Conservation (phyloP, 2,113 vertebrate species). For the Benitochromis conjunctus region DNA sequence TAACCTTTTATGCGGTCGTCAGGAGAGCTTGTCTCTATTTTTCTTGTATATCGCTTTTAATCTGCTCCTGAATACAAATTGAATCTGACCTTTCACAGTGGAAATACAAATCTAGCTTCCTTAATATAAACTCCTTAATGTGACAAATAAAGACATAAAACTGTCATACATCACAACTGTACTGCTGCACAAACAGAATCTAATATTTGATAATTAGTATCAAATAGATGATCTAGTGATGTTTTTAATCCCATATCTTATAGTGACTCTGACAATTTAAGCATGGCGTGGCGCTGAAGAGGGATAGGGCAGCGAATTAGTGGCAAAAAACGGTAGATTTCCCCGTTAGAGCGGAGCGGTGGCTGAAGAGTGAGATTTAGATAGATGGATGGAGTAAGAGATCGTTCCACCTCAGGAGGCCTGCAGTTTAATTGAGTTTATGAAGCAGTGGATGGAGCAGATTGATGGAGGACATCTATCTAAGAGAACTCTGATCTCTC, state of each 20-base stretch:
- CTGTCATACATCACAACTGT: neutral
- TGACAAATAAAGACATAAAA: neutral
- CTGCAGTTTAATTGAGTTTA: constrained; percentile 67
- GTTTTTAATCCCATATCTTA: constrained; percentile 10
- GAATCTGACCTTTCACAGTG: neutral
- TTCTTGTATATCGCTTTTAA: neutral
- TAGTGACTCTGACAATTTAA: neutral
- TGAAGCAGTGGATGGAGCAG: constrained; percentile 50
- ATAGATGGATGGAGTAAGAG: constrained; percentile 30
- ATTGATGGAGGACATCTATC: constrained; percentile 63
- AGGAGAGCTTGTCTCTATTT: neutral
- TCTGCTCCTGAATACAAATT: neutral
- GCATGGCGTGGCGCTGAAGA: neutral
- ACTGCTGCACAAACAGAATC: neutral
- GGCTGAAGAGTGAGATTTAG: constrained; percentile 20
- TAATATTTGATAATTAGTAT: neutral
- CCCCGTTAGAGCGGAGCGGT: neutral
- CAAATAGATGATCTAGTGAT: neutral
- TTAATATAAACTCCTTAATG: neutral
- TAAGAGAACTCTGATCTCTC: constrained; percentile 25
- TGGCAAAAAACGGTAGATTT: constrained; percentile 20
- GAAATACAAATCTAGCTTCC: neutral
- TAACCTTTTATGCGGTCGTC: neutral
- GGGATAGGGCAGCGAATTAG: neutral
- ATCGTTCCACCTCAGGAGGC: constrained; percentile 36